A percentile compares a stretch with the other conserved stretches of the same genome.
Evolutionary conservation across 2,888 invertebrate genomes (phyloP).

Genomic region (Protophormia terraenovae): DNA sequence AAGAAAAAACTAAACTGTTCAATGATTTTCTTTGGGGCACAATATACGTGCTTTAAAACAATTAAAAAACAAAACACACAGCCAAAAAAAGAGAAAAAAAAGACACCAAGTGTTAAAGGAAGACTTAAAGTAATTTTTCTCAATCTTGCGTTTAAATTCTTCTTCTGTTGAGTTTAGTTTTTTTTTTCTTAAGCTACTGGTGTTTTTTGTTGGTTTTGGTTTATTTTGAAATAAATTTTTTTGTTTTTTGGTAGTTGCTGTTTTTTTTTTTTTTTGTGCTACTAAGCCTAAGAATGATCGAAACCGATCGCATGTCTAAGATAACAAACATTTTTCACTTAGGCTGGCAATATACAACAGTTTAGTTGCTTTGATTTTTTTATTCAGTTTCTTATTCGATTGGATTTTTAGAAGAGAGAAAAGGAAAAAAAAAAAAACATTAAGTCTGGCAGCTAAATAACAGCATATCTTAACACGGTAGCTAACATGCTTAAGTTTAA

Average conservation of each 20-base stretch:
- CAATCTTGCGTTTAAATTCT: conserved; percentile 30
- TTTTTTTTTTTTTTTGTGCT: conserved; percentile 23
- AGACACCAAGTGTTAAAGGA: conserved; percentile 50
- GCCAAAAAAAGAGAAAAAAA: conserved; percentile 21
- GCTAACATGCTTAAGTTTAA: conserved; percentile 81
- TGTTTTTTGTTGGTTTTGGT: conserved; percentile 14
- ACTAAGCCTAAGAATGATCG: conserved; percentile 69
- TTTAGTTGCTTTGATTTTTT: conserved; percentile 54
- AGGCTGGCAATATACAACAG: conserved; percentile 66
- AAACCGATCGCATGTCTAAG: conserved; percentile 77
- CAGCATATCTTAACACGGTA: conserved; percentile 78
- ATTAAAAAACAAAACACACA: conserved; percentile 58
- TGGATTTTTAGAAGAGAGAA: background rate
- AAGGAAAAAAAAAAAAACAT: conserved; percentile 1
- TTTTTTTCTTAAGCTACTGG: conserved; percentile 60
- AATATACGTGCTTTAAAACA: conserved; percentile 65
- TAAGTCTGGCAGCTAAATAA: conserved; percentile 64
- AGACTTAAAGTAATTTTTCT: conserved; percentile 42
- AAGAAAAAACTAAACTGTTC: conserved; percentile 24
- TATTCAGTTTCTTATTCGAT: background rate
- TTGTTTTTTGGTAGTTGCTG: background rate
- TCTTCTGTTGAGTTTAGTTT: background rate
- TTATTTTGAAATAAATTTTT: conserved; percentile 30
- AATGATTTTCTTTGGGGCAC: conserved; percentile 27
- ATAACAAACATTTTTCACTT: conserved; percentile 74